phyloP scores from a whole-genome alignment of 2,797 vertebrate genomes.

The Enteromius fasciolatus region DNA sequence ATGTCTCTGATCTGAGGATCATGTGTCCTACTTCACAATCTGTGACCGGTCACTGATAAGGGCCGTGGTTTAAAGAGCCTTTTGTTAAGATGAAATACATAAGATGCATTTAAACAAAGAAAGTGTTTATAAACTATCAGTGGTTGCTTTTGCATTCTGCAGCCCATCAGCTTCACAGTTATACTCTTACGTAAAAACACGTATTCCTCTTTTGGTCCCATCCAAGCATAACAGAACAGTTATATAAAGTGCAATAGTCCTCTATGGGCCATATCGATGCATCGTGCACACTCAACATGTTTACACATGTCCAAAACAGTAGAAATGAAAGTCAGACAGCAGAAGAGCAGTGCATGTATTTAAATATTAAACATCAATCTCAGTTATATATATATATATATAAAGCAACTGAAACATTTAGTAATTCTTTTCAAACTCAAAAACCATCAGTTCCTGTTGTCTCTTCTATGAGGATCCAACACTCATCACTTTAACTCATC shows the following conservation, averaged over 20 bases:
- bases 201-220: background rate
- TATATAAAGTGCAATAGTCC: constrained; percentile 2
- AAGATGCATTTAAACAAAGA: constrained; percentile 11
- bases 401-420: background rate
- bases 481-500: constrained; percentile 13
- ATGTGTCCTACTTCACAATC: constrained; percentile 14
- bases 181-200: background rate
- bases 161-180: background rate
- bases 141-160: background rate
- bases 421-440: background rate
- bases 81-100: background rate
- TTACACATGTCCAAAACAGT: constrained; percentile 63
- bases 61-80: background rate
- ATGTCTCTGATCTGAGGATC: constrained; percentile 20
- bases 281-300: constrained; percentile 67
- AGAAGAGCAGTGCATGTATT: constrained; percentile 64
- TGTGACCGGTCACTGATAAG: background rate
- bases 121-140: background rate
- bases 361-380: background rate
- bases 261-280: constrained; percentile 40
- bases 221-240: background rate
- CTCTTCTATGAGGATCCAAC: background rate
- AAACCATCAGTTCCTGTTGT: background rate
- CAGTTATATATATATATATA: background rate
- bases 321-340: constrained; percentile 23